A percentile compares a stretch with the other conserved stretches of the same genome.
Evolutionary conservation across 2,888 invertebrate species (phyloP).

Genomic region (Cephonodes hylas): DNA sequence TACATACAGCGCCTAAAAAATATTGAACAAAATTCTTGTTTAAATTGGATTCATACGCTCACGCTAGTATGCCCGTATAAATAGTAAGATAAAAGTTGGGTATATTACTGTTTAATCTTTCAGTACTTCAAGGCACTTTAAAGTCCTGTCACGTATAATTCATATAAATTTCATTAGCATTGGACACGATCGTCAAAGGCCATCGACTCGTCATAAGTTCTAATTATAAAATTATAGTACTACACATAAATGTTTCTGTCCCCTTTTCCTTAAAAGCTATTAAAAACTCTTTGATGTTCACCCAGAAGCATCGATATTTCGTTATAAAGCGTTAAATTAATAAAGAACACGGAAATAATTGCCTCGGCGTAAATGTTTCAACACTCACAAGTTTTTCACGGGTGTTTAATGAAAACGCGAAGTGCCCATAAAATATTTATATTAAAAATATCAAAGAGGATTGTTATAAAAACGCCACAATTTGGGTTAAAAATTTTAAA

Average conservation of each 20-base stretch:
- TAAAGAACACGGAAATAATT: constrained; percentile 12
- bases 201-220: neutral
- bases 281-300: constrained; percentile 13
- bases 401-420: constrained; percentile 4
- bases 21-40: neutral
- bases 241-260: neutral
- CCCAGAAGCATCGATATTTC: constrained; percentile 3
- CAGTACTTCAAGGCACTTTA: no score
- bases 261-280: neutral
- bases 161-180: neutral
- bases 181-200: neutral
- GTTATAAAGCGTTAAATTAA: constrained; percentile 2
- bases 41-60: neutral
- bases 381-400: neutral
- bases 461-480: neutral
- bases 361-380: constrained; percentile 4
- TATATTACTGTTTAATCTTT: no score
- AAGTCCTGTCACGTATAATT: no score
- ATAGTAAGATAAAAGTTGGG: neutral
- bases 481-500: neutral
- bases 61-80: neutral
- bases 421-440: constrained; percentile 8
- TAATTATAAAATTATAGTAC: neutral
- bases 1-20: neutral
- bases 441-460: constrained; percentile 7